Conservation (phyloP, 1,140 invertebrate species). For the Aethina tumida region DNA sequence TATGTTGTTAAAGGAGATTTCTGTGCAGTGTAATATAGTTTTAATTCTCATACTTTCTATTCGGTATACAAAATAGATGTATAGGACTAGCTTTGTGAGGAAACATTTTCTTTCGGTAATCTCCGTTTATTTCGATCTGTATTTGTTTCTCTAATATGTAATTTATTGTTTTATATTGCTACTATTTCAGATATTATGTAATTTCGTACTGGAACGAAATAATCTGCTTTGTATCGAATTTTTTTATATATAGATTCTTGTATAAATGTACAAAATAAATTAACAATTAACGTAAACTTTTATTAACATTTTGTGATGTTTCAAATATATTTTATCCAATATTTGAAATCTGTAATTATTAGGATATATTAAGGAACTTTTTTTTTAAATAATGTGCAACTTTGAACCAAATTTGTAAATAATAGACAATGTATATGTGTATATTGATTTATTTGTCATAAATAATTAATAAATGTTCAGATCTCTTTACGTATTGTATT, state of each 20-base stretch:
- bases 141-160: slow-evolving; percentile 4
- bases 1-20: slow-evolving; percentile 6
- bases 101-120: slow-evolving; percentile 1
- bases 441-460: slow-evolving; percentile 27
- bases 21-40: slow-evolving; percentile 16
- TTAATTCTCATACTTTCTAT: slow-evolving; percentile 4
- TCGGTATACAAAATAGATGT: slow-evolving; percentile 1
- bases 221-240: slow-evolving; percentile 2
- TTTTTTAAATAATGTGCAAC: slow-evolving; percentile 20
- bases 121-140: slow-evolving; percentile 6
- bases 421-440: slow-evolving; percentile 17
- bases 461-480: slow-evolving; percentile 28
- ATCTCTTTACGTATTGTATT: slow-evolving; percentile 16
- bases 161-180: slow-evolving; percentile 9
- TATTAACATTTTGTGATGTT: slow-evolving; percentile 21
- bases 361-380: slow-evolving; percentile 15
- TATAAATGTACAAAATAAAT: slow-evolving; percentile 16
- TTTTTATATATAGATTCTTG: slow-evolving; percentile 9
- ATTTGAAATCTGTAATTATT: slow-evolving; percentile 14
- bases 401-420: slow-evolving; percentile 24
- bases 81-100: slow-evolving; percentile 1
- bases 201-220: too few species aligned
- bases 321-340: slow-evolving; percentile 19
- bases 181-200: too few species aligned
- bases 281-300: slow-evolving; percentile 9